Evolutionary conservation across 2,113 vertebrate genomes (phyloP), one percentile per base, ranked within the genome.

Genomic region (Archocentrus centrarchus): DNA sequence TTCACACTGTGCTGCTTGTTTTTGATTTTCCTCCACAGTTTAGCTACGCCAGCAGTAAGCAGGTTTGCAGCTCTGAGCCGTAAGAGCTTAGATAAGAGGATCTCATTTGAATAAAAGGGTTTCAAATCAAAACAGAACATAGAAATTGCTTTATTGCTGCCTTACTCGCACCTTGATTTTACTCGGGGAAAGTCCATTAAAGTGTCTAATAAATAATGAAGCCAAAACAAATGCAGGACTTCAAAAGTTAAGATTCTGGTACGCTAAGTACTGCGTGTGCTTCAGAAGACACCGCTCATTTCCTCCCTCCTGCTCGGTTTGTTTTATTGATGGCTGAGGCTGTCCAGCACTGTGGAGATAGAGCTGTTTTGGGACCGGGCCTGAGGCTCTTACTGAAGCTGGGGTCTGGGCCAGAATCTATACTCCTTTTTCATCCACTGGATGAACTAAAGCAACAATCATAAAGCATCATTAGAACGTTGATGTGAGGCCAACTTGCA

Each of bases 281-380:
- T 73, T 5, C 59, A 76, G 70, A 41, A 58, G 75, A 66, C 64
- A 75, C 37, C 13, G 27, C 13, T 61, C 66, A 58, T 50, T 68
- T 79, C 47, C 24, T 79, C 64, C 17, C 50, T 81, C 50, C 41
- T 53, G n/a, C 15, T 41, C 15, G 37, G 60, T 89, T 81, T 75
- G 63, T 81, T 92, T 89, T 89, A 90, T 85, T 88, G 86, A 82
- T 89, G 81, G 58, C 37, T 32, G 84, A 59, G 82, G 60, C 81
- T 24, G 82, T 86, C 81, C 81, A 24, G n/a, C 77, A 30, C 68
- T 81, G 66, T 32, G 81, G 70, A 50, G 70, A 50, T 32, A 37
- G 83, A 77, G 57, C 81, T 41, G 61, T n/a, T 63, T 70, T 81
- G 82, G 66, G 86, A 83, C 30, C 47, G 50, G 66, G 61, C 68